A percentile compares a stretch with the other conserved stretches of the same genome.
Evolutionary conservation across 2,888 invertebrate genomes (phyloP).

Genomic region (Phlogophora meticulosa): DNA sequence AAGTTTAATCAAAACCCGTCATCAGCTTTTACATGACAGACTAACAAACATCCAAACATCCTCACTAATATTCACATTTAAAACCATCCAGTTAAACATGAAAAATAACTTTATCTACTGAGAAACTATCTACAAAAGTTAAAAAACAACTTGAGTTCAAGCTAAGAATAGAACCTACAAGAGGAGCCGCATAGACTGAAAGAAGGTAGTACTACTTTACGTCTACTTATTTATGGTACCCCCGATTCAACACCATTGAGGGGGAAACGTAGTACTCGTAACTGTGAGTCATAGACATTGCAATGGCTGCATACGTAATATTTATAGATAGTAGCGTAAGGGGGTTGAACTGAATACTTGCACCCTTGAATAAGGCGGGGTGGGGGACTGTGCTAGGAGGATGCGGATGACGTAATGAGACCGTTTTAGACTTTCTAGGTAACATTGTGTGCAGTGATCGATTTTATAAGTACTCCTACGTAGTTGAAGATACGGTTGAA

Average conservation of each 20-base stretch:
- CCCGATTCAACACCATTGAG: constrained; percentile 12
- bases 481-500: not conserved
- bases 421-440: constrained; percentile 18
- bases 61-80: too few species aligned
- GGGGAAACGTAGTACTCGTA: constrained; percentile 17
- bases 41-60: too few species aligned
- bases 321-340: constrained; percentile 22
- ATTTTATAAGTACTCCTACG: not conserved
- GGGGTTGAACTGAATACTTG: constrained; percentile 33
- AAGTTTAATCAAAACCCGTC: too few species aligned
- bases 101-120: too few species aligned
- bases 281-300: constrained; percentile 45
- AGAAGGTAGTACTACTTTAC: not conserved
- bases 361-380: constrained; percentile 26
- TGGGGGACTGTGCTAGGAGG: constrained; percentile 19
- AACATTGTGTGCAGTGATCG: not conserved
- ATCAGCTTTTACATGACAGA: too few species aligned
- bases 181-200: constrained; percentile 1
- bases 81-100: too few species aligned
- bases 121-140: too few species aligned
- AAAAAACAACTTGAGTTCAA: too few species aligned
- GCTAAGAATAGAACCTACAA: not conserved
- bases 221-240: constrained; percentile 19
- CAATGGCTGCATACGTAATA: constrained; percentile 47
- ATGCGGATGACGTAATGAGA: constrained; percentile 12